Evolutionary conservation across 2,888 invertebrate genomes (phyloP).

Genomic region (Aproaerema taeniolella): DNA sequence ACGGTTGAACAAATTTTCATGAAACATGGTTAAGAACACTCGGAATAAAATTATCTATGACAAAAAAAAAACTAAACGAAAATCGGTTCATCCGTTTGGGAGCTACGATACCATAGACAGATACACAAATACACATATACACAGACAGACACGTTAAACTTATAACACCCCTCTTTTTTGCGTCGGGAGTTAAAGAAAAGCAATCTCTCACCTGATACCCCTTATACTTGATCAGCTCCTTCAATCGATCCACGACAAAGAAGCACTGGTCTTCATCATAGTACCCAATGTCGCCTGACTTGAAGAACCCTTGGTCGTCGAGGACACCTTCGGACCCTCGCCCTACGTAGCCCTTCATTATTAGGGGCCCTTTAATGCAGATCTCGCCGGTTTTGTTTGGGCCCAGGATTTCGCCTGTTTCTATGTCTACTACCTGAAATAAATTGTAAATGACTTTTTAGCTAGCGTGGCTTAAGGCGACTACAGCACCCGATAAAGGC

Average conservation of each 20-base stretch:
- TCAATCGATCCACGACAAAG: conserved; percentile 53
- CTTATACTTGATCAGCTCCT: conserved; percentile 64
- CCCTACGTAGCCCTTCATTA: conserved; percentile 89
- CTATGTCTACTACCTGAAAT: conserved; percentile 70
- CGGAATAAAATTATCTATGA: too few relatives aligned
- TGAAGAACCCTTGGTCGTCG: conserved; percentile 1
- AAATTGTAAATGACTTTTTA: too few relatives aligned
- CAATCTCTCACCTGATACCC: conserved; percentile 47
- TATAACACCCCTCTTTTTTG: too few relatives aligned
- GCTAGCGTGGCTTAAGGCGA: too few relatives aligned
- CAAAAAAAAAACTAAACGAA: too few relatives aligned
- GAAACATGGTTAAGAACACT: too few relatives aligned
- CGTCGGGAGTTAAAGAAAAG: background rate
- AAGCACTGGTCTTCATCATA: conserved; percentile 52
- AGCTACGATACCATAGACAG: too few relatives aligned
- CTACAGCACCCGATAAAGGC: too few relatives aligned
- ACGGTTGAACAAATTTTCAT: too few relatives aligned
- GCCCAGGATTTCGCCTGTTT: conserved; percentile 79
- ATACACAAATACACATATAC: too few relatives aligned
- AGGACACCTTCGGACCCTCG: background rate
- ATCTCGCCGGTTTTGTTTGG: conserved; percentile 86
- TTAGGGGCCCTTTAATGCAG: conserved; percentile 84
- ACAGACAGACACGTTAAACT: too few relatives aligned
- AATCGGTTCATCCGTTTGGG: too few relatives aligned
- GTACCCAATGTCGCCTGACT: conserved; percentile 66